Conservation (phyloP, 2,113 vertebrate species). For the Raja brachyura region DNA sequence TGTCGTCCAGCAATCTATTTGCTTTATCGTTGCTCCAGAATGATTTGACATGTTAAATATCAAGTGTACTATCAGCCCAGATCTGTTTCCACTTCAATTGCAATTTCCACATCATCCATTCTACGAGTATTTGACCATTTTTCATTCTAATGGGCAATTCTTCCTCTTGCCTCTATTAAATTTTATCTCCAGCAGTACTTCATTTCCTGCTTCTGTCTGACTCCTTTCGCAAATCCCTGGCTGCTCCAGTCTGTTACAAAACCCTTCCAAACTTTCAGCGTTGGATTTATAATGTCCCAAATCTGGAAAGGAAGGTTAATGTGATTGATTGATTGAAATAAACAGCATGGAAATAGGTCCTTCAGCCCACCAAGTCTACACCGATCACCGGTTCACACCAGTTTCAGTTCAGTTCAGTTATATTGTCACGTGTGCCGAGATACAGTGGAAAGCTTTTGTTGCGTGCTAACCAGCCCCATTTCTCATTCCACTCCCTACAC, state of each 20-base stretch:
- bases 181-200: slow-evolving; percentile 12
- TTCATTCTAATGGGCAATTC: slow-evolving; percentile 29
- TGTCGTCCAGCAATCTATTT: slow-evolving; percentile 9
- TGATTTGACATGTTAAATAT: slow-evolving; percentile 33
- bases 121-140: slow-evolving; percentile 4
- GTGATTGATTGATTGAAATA: no score
- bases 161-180: slow-evolving; percentile 26
- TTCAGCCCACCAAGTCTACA: no score
- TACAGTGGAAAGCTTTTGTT: no score
- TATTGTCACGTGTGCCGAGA: no score
- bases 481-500: no score
- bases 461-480: no score
- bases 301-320: neutral
- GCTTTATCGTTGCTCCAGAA: neutral
- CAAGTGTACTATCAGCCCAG: slow-evolving; percentile 7
- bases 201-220: slow-evolving; percentile 6
- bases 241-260: neutral
- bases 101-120: neutral
- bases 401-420: no score
- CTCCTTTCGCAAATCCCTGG: neutral
- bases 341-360: no score
- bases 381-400: no score
- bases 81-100: neutral
- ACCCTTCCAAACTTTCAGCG: neutral
- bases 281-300: neutral